These are phyloP conservation scores for Aphidius colemani DNA, from an alignment of 2,888 invertebrate species.

Conservation along the genomic window DNA sequence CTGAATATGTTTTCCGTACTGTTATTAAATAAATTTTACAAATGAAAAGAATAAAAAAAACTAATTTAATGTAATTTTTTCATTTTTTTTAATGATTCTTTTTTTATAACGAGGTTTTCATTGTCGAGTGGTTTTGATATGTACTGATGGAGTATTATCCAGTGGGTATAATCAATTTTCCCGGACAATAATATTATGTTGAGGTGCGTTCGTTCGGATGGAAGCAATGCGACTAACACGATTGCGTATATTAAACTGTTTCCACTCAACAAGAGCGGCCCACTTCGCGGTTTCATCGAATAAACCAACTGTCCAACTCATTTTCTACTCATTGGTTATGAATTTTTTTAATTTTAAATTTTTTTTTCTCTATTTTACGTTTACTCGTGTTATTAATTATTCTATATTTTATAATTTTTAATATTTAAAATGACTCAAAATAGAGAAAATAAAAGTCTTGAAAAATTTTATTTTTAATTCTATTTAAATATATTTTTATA, in stretches of 20 bases:
- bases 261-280: slow-evolving; percentile 37
- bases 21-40: neutral
- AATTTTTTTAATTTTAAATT: too few species aligned
- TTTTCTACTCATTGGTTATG: neutral
- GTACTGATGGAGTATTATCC: neutral
- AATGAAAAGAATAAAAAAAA: neutral
- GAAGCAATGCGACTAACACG: slow-evolving; percentile 51
- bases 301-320: slow-evolving; percentile 10
- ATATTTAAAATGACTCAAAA: too few species aligned
- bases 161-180: slow-evolving; percentile 46
- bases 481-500: too few species aligned
- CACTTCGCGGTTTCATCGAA: slow-evolving; percentile 28
- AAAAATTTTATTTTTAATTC: too few species aligned
- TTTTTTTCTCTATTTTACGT: too few species aligned
- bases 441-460: too few species aligned
- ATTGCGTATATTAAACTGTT: slow-evolving; percentile 49
- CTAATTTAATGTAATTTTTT: neutral
- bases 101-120: neutral
- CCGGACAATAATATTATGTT: slow-evolving; percentile 40
- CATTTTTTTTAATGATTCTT: neutral
- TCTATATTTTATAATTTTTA: too few species aligned
- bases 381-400: too few species aligned
- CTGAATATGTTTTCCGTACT: neutral
- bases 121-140: too few species aligned
- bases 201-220: slow-evolving; percentile 41